Evolutionary conservation across 2,888 invertebrate species (phyloP).

Genomic region (Lasioglossum figueresi): DNA sequence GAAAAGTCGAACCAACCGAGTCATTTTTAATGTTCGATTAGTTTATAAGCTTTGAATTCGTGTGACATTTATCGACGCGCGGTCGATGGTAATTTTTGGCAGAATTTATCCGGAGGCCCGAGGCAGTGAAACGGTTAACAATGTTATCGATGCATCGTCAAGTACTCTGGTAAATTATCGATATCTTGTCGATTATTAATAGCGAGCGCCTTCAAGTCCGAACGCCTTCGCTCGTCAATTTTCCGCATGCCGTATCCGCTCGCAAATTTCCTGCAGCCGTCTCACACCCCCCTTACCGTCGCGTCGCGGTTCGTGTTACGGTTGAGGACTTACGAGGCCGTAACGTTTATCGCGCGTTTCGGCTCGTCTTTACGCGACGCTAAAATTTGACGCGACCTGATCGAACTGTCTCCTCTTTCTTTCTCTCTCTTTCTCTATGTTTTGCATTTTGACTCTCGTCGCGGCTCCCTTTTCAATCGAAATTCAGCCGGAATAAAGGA

Average conservation of each 20-base stretch:
- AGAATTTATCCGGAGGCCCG: background rate
- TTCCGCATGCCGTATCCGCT: background rate
- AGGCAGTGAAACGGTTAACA: background rate
- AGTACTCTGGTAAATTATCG: background rate
- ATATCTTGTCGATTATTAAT: background rate
- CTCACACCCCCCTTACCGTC: background rate
- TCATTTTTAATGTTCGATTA: background rate
- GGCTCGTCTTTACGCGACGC: constrained; percentile 63
- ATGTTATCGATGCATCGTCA: background rate
- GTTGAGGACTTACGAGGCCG: constrained; percentile 67
- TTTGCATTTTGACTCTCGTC: background rate
- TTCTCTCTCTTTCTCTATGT: background rate
- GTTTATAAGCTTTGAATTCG: too few species aligned
- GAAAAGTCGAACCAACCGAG: too few species aligned
- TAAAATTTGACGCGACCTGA: constrained; percentile 63
- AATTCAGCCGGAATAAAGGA: background rate
- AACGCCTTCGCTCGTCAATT: background rate
- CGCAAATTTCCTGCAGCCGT: background rate
- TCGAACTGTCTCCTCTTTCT: background rate
- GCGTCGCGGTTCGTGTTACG: constrained; percentile 37
- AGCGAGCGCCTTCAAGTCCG: background rate
- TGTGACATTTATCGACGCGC: background rate
- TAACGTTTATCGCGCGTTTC: constrained; percentile 73
- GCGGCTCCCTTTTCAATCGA: background rate
- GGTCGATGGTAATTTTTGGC: background rate